Evolutionary conservation across 2,797 vertebrate genomes (phyloP).

Genomic region (Pangasius sanitwongsei): DNA sequence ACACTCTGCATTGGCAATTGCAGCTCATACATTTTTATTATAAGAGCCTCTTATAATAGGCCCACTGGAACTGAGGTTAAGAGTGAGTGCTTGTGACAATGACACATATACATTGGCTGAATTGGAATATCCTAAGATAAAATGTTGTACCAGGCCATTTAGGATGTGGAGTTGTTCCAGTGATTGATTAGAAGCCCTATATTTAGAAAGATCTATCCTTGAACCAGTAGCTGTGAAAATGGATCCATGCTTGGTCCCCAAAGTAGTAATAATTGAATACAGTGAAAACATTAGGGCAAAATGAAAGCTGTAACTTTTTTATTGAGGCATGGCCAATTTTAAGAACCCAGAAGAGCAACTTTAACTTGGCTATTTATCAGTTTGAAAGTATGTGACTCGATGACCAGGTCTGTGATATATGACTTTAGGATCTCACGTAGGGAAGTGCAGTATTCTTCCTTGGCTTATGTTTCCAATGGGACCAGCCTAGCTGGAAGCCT

Average conservation of each 20-base stretch:
- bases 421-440: slow-evolving; percentile 23
- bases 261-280: slow-evolving; percentile 22
- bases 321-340: slow-evolving; percentile 40
- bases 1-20: slow-evolving; percentile 65
- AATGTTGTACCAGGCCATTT: slow-evolving; percentile 32
- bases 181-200: slow-evolving; percentile 30
- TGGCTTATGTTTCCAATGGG: not conserved
- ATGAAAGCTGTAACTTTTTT: slow-evolving; percentile 20
- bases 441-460: slow-evolving; percentile 7
- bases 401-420: slow-evolving; percentile 42
- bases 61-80: slow-evolving; percentile 30
- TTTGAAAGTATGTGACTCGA: slow-evolving; percentile 42
- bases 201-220: slow-evolving; percentile 21
- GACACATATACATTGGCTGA: slow-evolving; percentile 24
- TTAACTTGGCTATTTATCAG: slow-evolving; percentile 39
- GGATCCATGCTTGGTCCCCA: slow-evolving; percentile 15
- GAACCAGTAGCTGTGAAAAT: slow-evolving; percentile 35
- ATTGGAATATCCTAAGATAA: slow-evolving; percentile 16
- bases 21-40: slow-evolving; percentile 76
- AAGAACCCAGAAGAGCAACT: slow-evolving; percentile 36
- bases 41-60: slow-evolving; percentile 52
- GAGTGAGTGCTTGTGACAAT: slow-evolving; percentile 44
- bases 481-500: slow-evolving; percentile 2
- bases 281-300: slow-evolving; percentile 22
- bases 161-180: slow-evolving; percentile 24